Evolutionary conservation across 2,888 invertebrate genomes (phyloP).

Genomic region (Andrena praecox): DNA sequence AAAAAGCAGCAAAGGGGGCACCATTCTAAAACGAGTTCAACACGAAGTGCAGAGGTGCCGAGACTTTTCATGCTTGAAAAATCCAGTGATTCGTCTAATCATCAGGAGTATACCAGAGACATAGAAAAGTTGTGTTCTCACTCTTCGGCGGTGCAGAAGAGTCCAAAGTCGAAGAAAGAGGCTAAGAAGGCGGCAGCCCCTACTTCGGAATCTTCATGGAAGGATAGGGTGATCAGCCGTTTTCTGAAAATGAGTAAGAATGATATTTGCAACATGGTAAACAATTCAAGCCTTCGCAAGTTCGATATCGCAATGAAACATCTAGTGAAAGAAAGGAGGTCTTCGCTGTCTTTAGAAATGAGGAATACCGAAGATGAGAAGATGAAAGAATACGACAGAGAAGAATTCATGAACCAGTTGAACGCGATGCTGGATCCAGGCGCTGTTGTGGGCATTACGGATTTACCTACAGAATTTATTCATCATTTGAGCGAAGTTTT

Average conservation of each 20-base stretch:
- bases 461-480: conserved; percentile 87
- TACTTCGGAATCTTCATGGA: conserved; percentile 77
- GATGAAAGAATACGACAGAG: conserved; percentile 78
- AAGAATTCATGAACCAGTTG: conserved; percentile 82
- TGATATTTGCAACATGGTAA: conserved; percentile 83
- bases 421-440: conserved; percentile 87
- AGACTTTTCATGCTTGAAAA: conserved; percentile 9
- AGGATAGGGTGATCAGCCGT: conserved; percentile 80
- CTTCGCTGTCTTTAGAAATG: conserved; percentile 78
- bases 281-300: conserved; percentile 81
- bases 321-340: conserved; percentile 79
- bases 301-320: conserved; percentile 83
- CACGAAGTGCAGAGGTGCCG: background rate
- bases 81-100: background rate
- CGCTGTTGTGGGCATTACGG: conserved; percentile 86
- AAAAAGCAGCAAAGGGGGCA: background rate
- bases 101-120: background rate
- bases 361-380: conserved; percentile 81
- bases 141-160: conserved; percentile 6
- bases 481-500: conserved; percentile 87
- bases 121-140: conserved; percentile 15
- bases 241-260: conserved; percentile 83
- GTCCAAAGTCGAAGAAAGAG: conserved; percentile 23
- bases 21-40: background rate
- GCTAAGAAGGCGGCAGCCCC: conserved; percentile 44